These are phyloP conservation scores for Pseudanteris insignis DNA, from an alignment of 2,888 invertebrate species.

Conservation along the genomic window DNA sequence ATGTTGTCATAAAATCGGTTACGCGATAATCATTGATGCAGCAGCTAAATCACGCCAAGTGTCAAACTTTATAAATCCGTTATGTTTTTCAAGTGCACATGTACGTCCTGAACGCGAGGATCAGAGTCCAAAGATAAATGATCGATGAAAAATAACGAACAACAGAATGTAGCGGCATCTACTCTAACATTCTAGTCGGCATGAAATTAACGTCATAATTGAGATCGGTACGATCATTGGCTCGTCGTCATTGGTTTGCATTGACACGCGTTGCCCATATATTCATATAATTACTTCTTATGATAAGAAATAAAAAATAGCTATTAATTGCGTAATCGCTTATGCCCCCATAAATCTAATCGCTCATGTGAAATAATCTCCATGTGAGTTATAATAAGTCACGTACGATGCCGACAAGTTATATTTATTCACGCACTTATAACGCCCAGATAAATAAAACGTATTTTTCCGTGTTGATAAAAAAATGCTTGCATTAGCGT, in stretches of 20 bases:
- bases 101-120: conserved; percentile 9
- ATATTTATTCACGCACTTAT: too few relatives aligned
- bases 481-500: too few relatives aligned
- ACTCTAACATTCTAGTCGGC: too few relatives aligned
- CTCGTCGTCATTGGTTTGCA: background rate
- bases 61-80: too few relatives aligned
- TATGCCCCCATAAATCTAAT: conserved; percentile 30
- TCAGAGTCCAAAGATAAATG: conserved; percentile 34
- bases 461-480: too few relatives aligned
- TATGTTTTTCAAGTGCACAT: too few relatives aligned
- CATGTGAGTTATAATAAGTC: conserved; percentile 24
- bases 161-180: conserved; percentile 2
- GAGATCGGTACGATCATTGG: conserved; percentile 8
- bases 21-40: too few relatives aligned
- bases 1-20: too few relatives aligned
- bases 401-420: too few relatives aligned
- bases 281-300: conserved; percentile 24
- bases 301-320: conserved; percentile 29
- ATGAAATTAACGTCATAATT: too few relatives aligned
- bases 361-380: conserved; percentile 17
- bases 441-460: too few relatives aligned
- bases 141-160: conserved; percentile 19
- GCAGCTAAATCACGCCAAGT: too few relatives aligned
- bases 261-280: conserved; percentile 3
- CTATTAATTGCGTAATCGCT: conserved; percentile 20